Evolutionary conservation across 2,888 invertebrate genomes (phyloP).

Genomic region (Drosophila eohydei): DNA sequence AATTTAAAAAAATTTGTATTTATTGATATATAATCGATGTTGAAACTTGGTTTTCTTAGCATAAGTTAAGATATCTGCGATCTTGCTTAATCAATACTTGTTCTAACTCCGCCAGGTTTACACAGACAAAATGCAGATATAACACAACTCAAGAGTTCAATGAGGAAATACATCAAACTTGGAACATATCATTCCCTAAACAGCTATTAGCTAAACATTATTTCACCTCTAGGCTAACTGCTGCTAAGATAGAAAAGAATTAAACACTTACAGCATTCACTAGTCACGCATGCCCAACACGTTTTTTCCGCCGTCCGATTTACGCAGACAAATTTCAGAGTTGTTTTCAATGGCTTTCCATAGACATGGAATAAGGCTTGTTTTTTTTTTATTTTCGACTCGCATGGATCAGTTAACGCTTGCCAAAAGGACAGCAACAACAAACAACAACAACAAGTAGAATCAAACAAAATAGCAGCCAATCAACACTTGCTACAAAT

Average conservation of each 20-base stretch:
- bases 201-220: neutral
- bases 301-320: neutral
- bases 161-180: neutral
- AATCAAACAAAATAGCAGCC: constrained; percentile 36
- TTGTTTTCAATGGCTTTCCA: constrained; percentile 16
- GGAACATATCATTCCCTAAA: neutral
- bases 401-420: constrained; percentile 44
- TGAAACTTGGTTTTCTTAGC: neutral
- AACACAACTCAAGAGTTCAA: neutral
- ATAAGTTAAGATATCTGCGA: too few species aligned
- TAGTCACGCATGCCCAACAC: neutral
- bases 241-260: neutral
- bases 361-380: constrained; percentile 17
- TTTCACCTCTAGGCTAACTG: neutral
- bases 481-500: constrained; percentile 55
- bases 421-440: constrained; percentile 34
- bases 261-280: neutral
- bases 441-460: constrained; percentile 1
- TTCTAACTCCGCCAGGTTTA: too few species aligned
- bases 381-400: constrained; percentile 28
- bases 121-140: too few species aligned
- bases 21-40: too few species aligned
- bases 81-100: too few species aligned
- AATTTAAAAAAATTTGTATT: too few species aligned
- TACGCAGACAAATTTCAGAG: constrained; percentile 9